Base-by-base conservation (phyloP, 2,888 invertebrate genomes). In the Prosapia bicincta region DNA sequence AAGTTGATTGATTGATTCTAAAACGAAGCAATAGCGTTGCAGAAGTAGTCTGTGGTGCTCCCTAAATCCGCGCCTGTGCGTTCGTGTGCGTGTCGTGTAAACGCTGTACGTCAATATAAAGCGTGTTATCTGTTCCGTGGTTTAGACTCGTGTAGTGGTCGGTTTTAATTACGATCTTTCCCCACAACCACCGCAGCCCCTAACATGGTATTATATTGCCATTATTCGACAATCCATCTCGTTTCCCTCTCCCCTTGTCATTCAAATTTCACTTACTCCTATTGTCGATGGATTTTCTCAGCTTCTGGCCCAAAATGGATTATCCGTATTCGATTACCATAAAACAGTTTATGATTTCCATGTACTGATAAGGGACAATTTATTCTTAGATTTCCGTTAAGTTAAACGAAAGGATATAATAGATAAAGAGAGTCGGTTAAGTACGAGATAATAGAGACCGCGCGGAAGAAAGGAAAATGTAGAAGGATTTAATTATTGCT, bases 321-420 rank as follows among this genome's bases (percentile, higher is more conserved):
- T 54, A 54, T 54, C 54, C 54, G n/a, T 54, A 54, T 54, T 54
- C 54, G 54, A 54, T 54, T 54, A 54, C 54, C 54, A 54, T 54
- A 54, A 54, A 54, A 54, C 20, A 54, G 20, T 54, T 54, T 54
- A 54, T 54, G 54, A 20, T 54, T 20, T 54, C 20, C 13, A 9
- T 9, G 3, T 54, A n/a, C 10, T n/a, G 20, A 20, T 20, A 54
- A 20, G 54, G 54, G 20, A 2, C n/a, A 20, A 20, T 54, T n/a
- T 20, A 5, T 54, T 30, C 20, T 20, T 54, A 54, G 20, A 54
- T 54, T 54, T 54, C 54, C 3, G n/a, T 54, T 54, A 20, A 20
- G 20, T 54, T 54, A 54, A 54, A 54, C 20, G 20, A 54, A 54
- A 54, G 54, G 54, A 54, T n/a, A n/a, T n/a, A n/a, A n/a, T n/a